phyloP scores from a whole-genome alignment of 2,797 vertebrate genomes.

The Anabacerthia variegaticeps region DNA sequence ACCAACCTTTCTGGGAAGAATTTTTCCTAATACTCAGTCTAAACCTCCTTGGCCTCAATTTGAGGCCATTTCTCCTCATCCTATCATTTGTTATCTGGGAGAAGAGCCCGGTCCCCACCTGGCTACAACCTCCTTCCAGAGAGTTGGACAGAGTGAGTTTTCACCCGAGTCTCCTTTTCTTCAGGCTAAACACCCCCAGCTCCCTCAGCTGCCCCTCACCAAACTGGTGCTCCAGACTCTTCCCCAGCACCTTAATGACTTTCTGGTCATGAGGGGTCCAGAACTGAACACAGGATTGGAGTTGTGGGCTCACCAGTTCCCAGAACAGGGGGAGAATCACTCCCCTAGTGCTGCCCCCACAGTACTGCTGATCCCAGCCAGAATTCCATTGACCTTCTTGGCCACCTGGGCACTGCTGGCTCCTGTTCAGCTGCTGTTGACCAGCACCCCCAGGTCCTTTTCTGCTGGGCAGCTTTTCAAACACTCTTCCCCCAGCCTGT shows the following conservation, averaged over 20 bases:
- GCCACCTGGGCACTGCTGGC: background rate
- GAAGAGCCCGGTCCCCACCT: rapidly evolving
- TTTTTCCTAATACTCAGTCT: background rate
- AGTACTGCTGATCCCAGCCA: background rate
- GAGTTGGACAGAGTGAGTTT: background rate
- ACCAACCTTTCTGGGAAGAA: background rate
- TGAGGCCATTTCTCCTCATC: background rate
- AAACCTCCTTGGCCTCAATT: rapidly evolving
- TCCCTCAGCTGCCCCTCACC: background rate
- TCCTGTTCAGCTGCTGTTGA: background rate
- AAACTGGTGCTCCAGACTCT: background rate
- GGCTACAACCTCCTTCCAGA: background rate
- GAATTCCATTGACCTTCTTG: background rate
- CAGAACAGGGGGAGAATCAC: rapidly evolving
- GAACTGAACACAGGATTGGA: rapidly evolving
- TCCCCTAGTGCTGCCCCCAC: background rate
- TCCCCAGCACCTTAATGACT: rapidly evolving
- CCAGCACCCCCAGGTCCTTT: background rate
- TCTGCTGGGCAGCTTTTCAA: background rate
- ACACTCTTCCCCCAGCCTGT: background rate
- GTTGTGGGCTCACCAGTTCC: rapidly evolving
- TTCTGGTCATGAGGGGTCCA: background rate
- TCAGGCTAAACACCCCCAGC: rapidly evolving
- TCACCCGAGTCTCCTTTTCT: rapidly evolving
- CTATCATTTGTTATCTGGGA: background rate